Evolutionary conservation across 2,888 invertebrate genomes (phyloP).

Genomic region (Phania funesta): DNA sequence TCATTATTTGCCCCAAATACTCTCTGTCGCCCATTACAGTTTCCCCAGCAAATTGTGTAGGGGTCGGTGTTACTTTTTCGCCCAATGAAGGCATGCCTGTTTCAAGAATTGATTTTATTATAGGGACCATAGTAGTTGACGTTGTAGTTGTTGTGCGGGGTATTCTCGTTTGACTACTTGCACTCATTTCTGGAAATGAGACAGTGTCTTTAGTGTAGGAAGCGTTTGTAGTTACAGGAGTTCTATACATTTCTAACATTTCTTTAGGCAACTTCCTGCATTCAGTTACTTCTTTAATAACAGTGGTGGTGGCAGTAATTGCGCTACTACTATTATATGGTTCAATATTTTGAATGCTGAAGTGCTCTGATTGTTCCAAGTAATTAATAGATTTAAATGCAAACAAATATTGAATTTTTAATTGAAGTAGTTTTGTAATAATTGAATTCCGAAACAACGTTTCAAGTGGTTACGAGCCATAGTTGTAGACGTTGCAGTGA

Average conservation of each 20-base stretch:
- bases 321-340: slow-evolving; percentile 65
- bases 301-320: slow-evolving; percentile 65
- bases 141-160: background rate
- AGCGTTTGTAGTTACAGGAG: slow-evolving; percentile 70
- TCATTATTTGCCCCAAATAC: slow-evolving; percentile 73
- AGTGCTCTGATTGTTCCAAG: slow-evolving; percentile 75
- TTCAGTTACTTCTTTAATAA: slow-evolving; percentile 75
- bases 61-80: background rate
- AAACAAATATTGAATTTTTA: slow-evolving; percentile 29
- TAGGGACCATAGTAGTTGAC: background rate
- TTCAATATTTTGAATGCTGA: slow-evolving; percentile 78
- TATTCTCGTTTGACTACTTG: slow-evolving; percentile 75
- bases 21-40: slow-evolving; percentile 32
- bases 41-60: background rate
- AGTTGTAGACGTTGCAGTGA: background rate
- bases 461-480: background rate
- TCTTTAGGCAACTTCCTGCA: slow-evolving; percentile 75
- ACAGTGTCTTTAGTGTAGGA: slow-evolving; percentile 76
- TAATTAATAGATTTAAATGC: slow-evolving; percentile 16
- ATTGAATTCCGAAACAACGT: background rate
- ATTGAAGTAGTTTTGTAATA: slow-evolving; percentile 2
- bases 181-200: slow-evolving; percentile 79
- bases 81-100: slow-evolving; percentile 3
- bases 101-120: slow-evolving; percentile 2
- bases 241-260: slow-evolving; percentile 42